phyloP scores from a whole-genome alignment of 2,888 invertebrate species.

The Cabera pusaria region DNA sequence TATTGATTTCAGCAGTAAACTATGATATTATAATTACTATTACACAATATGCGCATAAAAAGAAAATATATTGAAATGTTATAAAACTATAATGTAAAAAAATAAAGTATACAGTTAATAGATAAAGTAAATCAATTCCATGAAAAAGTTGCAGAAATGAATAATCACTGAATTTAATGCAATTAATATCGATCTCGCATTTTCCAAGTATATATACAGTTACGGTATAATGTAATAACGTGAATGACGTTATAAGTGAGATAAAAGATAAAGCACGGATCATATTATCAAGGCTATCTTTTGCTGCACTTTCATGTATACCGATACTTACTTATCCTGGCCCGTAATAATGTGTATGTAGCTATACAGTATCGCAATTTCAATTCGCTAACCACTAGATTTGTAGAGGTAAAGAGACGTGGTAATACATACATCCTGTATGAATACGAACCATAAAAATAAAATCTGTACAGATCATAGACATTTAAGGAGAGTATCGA shows the following conservation, averaged over 20 bases:
- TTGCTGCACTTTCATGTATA: conserved; percentile 30
- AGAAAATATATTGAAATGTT: not conserved
- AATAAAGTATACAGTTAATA: conserved; percentile 4
- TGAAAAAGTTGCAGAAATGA: conserved; percentile 7
- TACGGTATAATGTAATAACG: conserved; percentile 4
- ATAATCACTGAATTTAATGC: too few relatives aligned
- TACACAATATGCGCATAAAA: not conserved
- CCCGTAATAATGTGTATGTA: too few relatives aligned
- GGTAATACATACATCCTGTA: conserved; percentile 57
- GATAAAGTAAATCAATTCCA: conserved; percentile 1
- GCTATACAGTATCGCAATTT: conserved; percentile 28
- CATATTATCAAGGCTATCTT: conserved; percentile 35
- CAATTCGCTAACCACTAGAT: conserved; percentile 35
- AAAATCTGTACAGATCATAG: conserved; percentile 28
- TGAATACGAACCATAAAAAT: conserved; percentile 39
- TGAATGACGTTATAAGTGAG: conserved; percentile 34
- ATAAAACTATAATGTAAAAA: too few relatives aligned
- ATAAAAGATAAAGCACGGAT: conserved; percentile 44
- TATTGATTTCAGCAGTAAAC: conserved; percentile 4
- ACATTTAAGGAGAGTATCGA: too few relatives aligned
- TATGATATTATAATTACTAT: not conserved
- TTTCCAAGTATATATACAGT: too few relatives aligned
- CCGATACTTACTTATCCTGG: conserved; percentile 9
- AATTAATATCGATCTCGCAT: too few relatives aligned
- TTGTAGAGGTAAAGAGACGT: conserved; percentile 50